phyloP scores from a whole-genome alignment of 2,113 vertebrate species.

The Abramis brama region DNA sequence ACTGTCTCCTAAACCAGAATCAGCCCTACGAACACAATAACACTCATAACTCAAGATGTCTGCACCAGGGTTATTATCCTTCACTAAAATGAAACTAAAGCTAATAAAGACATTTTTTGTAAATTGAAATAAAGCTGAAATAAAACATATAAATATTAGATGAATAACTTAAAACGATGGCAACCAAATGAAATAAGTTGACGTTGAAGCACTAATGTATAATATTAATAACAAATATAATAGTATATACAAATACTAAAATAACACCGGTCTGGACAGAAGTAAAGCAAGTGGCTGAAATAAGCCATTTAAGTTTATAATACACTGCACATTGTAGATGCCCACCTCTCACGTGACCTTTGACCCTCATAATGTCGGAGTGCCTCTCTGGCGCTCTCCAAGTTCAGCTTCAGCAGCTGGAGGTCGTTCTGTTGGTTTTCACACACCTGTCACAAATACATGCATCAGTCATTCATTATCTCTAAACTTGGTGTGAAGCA shows the following conservation, averaged over 20 bases:
- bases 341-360: slow-evolving; percentile 73
- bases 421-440: slow-evolving; percentile 85
- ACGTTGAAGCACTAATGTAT: too few species aligned
- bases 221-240: too few species aligned
- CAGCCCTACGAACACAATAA: slow-evolving; percentile 43
- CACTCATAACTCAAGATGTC: background rate
- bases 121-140: background rate
- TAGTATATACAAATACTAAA: too few species aligned
- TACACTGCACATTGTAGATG: background rate
- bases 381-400: slow-evolving; percentile 77
- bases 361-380: slow-evolving; percentile 65
- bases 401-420: slow-evolving; percentile 80
- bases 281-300: background rate
- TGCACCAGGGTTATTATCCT: background rate
- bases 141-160: background rate
- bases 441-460: slow-evolving; percentile 77
- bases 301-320: background rate
- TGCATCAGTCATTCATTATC: background rate
- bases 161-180: background rate
- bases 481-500: background rate
- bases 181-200: too few species aligned
- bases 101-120: background rate
- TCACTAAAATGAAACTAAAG: background rate
- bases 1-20: slow-evolving; percentile 25
- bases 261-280: background rate